A percentile compares a stretch with the other conserved stretches of the same genome.
These are phyloP conservation scores for Cryptotis parvus DNA, from an alignment of 2,113 vertebrate species.

Conservation along the genomic window DNA sequence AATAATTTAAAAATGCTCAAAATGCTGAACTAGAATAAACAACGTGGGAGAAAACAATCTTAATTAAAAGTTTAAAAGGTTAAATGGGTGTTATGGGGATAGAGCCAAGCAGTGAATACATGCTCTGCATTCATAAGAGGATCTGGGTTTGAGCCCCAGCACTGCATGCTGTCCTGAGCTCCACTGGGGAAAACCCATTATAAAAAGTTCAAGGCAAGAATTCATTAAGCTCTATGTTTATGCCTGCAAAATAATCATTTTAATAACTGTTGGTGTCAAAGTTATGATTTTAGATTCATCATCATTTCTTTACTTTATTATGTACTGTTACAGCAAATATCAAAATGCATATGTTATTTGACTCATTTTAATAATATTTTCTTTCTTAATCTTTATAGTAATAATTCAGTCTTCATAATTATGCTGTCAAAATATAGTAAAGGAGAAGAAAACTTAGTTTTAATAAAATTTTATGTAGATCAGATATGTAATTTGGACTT, in stretches of 20 bases:
- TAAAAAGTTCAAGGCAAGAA: not conserved
- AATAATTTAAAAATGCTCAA: slow-evolving; percentile 21
- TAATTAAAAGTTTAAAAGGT: slow-evolving; percentile 39
- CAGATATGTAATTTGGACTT: not conserved
- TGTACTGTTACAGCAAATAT: not conserved
- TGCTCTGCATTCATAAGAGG: too few species aligned
- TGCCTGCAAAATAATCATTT: not conserved
- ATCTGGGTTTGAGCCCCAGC: too few species aligned
- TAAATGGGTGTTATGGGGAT: too few species aligned
- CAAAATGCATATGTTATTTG: not conserved
- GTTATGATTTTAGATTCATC: too few species aligned
- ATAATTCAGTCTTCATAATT: not conserved
- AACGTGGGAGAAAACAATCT: slow-evolving; percentile 15
- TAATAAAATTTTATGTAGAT: not conserved
- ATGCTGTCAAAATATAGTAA: not conserved
- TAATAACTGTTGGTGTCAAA: too few species aligned
- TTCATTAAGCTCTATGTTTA: not conserved
- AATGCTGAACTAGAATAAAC: not conserved
- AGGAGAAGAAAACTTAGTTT: not conserved
- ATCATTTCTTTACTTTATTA: too few species aligned
- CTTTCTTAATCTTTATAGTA: not conserved
- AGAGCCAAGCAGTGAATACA: too few species aligned
- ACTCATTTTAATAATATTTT: not conserved
- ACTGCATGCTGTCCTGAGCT: too few species aligned
- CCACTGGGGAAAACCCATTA: not conserved